Conservation (phyloP, 1,140 invertebrate genomes). For the Vollenhovia emeryi region DNA sequence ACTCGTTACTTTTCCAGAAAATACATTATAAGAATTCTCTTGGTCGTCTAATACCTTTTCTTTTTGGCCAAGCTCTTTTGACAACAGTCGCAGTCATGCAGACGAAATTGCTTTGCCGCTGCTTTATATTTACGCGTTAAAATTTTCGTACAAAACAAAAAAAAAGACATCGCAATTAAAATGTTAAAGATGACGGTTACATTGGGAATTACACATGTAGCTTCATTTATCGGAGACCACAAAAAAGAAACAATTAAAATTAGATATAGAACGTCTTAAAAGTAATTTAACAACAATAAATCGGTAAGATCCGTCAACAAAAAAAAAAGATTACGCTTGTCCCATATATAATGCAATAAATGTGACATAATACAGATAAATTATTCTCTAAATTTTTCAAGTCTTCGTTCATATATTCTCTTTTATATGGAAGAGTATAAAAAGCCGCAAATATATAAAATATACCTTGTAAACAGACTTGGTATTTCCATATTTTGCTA, state of each 20-base stretch:
- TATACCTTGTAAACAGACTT: slow-evolving; percentile 31
- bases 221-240: slow-evolving; percentile 42
- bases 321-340: slow-evolving; percentile 16
- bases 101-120: slow-evolving; percentile 40
- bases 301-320: slow-evolving; percentile 33
- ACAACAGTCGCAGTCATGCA: slow-evolving; percentile 58
- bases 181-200: slow-evolving; percentile 43
- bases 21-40: slow-evolving; percentile 57
- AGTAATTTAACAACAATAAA: slow-evolving; percentile 28
- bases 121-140: slow-evolving; percentile 44
- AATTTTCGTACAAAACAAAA: slow-evolving; percentile 54
- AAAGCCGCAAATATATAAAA: slow-evolving; percentile 66
- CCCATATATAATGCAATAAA: slow-evolving; percentile 41
- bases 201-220: slow-evolving; percentile 48
- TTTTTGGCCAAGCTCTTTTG: slow-evolving; percentile 61
- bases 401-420: neutral
- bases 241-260: slow-evolving; percentile 31
- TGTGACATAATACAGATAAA: slow-evolving; percentile 41
- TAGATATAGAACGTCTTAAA: slow-evolving; percentile 33
- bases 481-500: slow-evolving; percentile 39
- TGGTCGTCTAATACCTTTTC: slow-evolving; percentile 56
- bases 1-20: slow-evolving; percentile 52
- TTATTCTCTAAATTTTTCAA: slow-evolving; percentile 56
- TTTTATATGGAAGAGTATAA: slow-evolving; percentile 62
- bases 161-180: slow-evolving; percentile 53